phyloP scores from a whole-genome alignment of 37 sponge, comb jelly and placozoan species.

The Crambe crambe region DNA sequence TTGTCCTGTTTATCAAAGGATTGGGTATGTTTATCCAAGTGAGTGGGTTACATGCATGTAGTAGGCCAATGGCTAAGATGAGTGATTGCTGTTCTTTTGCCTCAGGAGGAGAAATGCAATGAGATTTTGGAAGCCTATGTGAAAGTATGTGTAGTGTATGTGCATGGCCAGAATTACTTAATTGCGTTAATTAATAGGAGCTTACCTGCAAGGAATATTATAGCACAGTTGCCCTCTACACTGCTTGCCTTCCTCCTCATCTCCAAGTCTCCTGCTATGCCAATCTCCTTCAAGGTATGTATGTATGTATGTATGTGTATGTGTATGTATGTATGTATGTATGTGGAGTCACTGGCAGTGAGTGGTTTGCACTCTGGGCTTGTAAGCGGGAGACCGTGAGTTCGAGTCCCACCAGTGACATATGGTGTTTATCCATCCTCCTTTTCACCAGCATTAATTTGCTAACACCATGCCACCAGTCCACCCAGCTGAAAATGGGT shows the following conservation, averaged over 20 bases:
- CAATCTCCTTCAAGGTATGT: slow-evolving; percentile 58
- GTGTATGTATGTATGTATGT: not conserved
- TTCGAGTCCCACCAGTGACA: too few relatives aligned
- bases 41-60: not conserved
- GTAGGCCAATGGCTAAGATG: not conserved
- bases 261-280: slow-evolving; percentile 75
- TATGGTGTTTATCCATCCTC: too few relatives aligned
- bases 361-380: too few relatives aligned
- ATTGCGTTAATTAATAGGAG: slow-evolving; percentile 1
- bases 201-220: slow-evolving; percentile 23
- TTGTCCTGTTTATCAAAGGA: slow-evolving; percentile 57
- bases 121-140: slow-evolving; percentile 53
- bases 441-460: too few relatives aligned
- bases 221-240: slow-evolving; percentile 65
- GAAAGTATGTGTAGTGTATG: slow-evolving; percentile 14
- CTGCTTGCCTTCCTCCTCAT: slow-evolving; percentile 47
- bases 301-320: not conserved
- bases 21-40: slow-evolving; percentile 37
- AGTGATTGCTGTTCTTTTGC: not conserved
- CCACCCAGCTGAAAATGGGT: too few relatives aligned
- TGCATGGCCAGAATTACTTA: not conserved
- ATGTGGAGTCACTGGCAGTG: not conserved
- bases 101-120: slow-evolving; percentile 27
- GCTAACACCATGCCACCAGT: too few relatives aligned
- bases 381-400: too few relatives aligned